phyloP scores from a whole-genome alignment of 2,888 invertebrate genomes.

The Drosophila subsilvestris region DNA sequence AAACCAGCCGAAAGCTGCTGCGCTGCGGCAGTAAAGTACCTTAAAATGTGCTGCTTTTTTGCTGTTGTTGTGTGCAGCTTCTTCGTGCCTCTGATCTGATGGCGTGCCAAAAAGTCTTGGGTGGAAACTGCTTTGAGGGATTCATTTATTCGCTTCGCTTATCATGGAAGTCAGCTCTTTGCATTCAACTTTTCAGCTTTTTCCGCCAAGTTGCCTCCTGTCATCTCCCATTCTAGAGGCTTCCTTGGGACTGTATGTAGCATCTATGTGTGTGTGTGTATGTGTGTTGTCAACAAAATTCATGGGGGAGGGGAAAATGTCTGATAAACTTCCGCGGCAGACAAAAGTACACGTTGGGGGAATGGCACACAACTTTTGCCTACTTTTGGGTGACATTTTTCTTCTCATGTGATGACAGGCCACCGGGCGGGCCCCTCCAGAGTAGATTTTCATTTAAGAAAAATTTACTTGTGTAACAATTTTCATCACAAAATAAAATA shows the following conservation, averaged over 20 bases:
- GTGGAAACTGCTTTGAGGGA: slow-evolving; percentile 27
- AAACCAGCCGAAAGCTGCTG: slow-evolving; percentile 23
- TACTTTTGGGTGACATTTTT: slow-evolving; percentile 51
- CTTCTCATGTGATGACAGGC: not conserved
- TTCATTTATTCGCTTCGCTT: slow-evolving; percentile 67
- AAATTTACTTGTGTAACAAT: slow-evolving; percentile 61
- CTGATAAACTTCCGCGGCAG: slow-evolving; percentile 76
- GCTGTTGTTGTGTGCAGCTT: not conserved
- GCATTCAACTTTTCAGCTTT: slow-evolving; percentile 59
- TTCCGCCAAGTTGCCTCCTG: slow-evolving; percentile 49
- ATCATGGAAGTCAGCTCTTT: slow-evolving; percentile 57
- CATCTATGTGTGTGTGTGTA: slow-evolving; percentile 13
- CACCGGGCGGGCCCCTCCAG: not conserved
- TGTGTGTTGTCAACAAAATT: slow-evolving; percentile 74
- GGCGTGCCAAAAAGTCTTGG: slow-evolving; percentile 23
- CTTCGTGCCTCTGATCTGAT: slow-evolving; percentile 6
- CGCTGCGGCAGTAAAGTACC: slow-evolving; percentile 46
- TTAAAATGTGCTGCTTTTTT: slow-evolving; percentile 39
- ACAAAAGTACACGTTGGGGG: slow-evolving; percentile 55
- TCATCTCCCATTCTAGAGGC: slow-evolving; percentile 49
- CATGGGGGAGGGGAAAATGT: slow-evolving; percentile 59
- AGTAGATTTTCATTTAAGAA: slow-evolving; percentile 41
- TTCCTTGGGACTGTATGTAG: not conserved
- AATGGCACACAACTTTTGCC: slow-evolving; percentile 41
- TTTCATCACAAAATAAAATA: slow-evolving; percentile 52